These are phyloP conservation scores for Agrotis segetum DNA, from an alignment of 2,888 invertebrate species.

Conservation along the genomic window DNA sequence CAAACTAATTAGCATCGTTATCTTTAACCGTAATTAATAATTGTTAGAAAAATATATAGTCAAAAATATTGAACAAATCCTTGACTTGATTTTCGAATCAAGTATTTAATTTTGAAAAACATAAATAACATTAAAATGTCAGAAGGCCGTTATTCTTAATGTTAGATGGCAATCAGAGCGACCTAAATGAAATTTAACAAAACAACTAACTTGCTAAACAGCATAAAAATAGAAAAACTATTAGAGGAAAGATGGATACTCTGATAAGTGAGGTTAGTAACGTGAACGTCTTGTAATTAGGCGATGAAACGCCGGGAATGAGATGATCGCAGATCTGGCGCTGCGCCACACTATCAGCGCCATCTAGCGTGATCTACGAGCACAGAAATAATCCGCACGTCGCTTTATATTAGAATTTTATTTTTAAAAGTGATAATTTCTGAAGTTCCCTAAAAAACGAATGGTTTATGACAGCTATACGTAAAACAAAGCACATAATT, in stretches of 20 bases:
- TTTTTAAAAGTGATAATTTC: constrained; percentile 35
- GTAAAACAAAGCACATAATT: constrained; percentile 83
- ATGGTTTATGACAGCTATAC: constrained; percentile 65
- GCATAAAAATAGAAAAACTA: constrained; percentile 62
- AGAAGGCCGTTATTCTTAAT: constrained; percentile 5
- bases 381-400: constrained; percentile 74
- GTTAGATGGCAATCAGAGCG: constrained; percentile 19
- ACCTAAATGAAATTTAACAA: constrained; percentile 35
- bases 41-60: background rate
- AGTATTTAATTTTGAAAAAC: background rate
- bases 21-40: background rate
- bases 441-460: constrained; percentile 41
- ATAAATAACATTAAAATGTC: background rate
- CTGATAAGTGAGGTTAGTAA: constrained; percentile 68
- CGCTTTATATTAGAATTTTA: constrained; percentile 55
- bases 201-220: constrained; percentile 34
- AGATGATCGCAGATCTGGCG: constrained; percentile 86
- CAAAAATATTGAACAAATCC: background rate
- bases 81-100: background rate
- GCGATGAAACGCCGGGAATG: constrained; percentile 76
- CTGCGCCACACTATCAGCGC: constrained; percentile 84
- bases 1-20: background rate
- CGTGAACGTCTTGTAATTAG: constrained; percentile 79
- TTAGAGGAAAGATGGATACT: constrained; percentile 57
- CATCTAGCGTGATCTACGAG: constrained; percentile 88